Base-by-base conservation (phyloP, 2,797 vertebrate genomes). In the Eulemur coronatus region DNA sequence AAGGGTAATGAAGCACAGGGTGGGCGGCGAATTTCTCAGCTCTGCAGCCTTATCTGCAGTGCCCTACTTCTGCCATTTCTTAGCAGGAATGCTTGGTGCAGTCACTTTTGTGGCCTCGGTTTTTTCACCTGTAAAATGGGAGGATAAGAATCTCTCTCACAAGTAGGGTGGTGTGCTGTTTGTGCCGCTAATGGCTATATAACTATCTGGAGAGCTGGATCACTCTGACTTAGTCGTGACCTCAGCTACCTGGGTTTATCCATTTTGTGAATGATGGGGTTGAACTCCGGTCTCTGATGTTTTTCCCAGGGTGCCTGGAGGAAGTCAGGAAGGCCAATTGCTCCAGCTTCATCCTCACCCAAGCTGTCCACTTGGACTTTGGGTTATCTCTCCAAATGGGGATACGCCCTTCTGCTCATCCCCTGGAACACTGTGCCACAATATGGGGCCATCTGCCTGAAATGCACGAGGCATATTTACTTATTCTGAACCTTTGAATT, bases 361-460 rank as follows among this genome's bases (percentile, higher is more conserved):
- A 57, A 41, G 20, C 15, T 57, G 86, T 91, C 30, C 5, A 2
- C 6, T 28, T 13, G 46, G 41, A 50, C 33, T 52, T 55, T 0
- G 3, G 38, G 50, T 26, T 17, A 14, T 20, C 48, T 67, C 55
- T 33, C 33, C 35, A 4, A 3, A 8, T 1, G 43, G 35, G n/a
- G 30, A 4, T 5, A 5, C 0, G 4, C 4, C 0, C 1, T 33
- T 50, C 4, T 10, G 57, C 10, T 24, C 1, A 0, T 0, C 33
- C 1, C 8, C 0, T 0, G 3, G 55, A 0, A 4, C 3, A 1
- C 0, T 6, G 24, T 2, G 8, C 3, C 9, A 7, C 43, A 3
- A 3, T 0, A 2, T 0, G 20, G 18, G 2, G 30, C 26, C 12
- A 2, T 17, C 14, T 1, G 18, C 43, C 57, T 33, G 69, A 89